Evolutionary conservation across 2,888 invertebrate species (phyloP).

Genomic region (Eupithecia inturbata): DNA sequence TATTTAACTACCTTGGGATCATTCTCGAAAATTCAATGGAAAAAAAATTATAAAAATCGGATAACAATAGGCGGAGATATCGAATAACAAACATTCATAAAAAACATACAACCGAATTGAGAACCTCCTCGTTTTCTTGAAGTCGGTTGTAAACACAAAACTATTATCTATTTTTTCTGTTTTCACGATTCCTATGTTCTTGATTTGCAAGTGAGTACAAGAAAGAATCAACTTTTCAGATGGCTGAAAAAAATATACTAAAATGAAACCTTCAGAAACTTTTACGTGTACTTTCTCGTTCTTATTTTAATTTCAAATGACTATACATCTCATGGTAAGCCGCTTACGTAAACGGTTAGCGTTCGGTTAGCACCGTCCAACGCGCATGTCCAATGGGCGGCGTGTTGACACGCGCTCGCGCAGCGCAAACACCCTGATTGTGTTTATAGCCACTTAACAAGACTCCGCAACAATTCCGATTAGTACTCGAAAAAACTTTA

Average conservation of each 20-base stretch:
- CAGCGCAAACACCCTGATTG: constrained; percentile 77
- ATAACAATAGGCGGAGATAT: too few relatives aligned
- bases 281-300: constrained; percentile 1
- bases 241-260: too few relatives aligned
- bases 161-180: not conserved
- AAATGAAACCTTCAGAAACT: not conserved
- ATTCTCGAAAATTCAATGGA: too few relatives aligned
- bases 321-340: constrained; percentile 48
- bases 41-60: too few relatives aligned
- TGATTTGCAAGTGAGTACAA: not conserved
- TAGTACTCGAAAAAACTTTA: constrained; percentile 77
- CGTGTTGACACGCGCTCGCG: constrained; percentile 73
- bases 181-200: not conserved
- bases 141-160: too few relatives aligned
- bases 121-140: too few relatives aligned
- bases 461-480: constrained; percentile 79
- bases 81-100: too few relatives aligned
- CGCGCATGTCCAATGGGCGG: constrained; percentile 60
- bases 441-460: constrained; percentile 84
- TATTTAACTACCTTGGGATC: too few relatives aligned
- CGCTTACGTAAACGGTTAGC: constrained; percentile 74
- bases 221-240: too few relatives aligned
- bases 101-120: too few relatives aligned
- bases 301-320: constrained; percentile 33
- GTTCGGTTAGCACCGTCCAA: constrained; percentile 68